Percentiles rank a stretch among this genome's conserved stretches.
Conservation (phyloP, 2,113 vertebrate genomes). For the Indicator maculatus region DNA sequence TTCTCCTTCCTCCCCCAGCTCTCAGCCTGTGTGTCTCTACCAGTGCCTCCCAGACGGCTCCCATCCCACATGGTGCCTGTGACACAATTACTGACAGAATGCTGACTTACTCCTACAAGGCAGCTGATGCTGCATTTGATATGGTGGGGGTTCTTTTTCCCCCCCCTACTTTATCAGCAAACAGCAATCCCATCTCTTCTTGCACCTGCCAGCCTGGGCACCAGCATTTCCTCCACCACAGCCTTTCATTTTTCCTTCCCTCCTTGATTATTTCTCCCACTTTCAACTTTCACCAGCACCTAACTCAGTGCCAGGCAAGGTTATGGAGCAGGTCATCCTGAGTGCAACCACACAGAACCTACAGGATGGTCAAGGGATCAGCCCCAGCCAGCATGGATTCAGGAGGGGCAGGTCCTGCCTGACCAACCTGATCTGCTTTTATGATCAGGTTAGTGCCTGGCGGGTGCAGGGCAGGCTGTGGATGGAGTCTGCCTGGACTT, state of each 20-base stretch:
- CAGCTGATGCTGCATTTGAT: not conserved
- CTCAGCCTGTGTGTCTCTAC: not conserved
- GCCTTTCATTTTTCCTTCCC: not conserved
- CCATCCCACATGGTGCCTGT: not conserved
- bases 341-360: too few species aligned
- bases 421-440: too few species aligned
- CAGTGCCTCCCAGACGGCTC: not conserved
- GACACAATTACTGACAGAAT: not conserved
- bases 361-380: too few species aligned
- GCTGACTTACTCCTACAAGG: not conserved
- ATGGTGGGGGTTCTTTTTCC: not conserved
- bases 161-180: not conserved
- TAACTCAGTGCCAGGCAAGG: too few species aligned
- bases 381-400: too few species aligned
- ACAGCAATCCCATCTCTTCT: not conserved
- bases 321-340: too few species aligned
- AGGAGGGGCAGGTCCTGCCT: too few species aligned
- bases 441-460: too few species aligned
- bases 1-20: not conserved
- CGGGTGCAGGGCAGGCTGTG: too few species aligned
- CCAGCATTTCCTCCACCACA: accelerated
- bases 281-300: not conserved
- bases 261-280: not conserved
- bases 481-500: too few species aligned
- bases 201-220: not conserved